Evolutionary conservation across 2,888 invertebrate genomes (phyloP), one percentile per base, ranked within the genome.

Genomic region (Eupithecia exiguata): DNA sequence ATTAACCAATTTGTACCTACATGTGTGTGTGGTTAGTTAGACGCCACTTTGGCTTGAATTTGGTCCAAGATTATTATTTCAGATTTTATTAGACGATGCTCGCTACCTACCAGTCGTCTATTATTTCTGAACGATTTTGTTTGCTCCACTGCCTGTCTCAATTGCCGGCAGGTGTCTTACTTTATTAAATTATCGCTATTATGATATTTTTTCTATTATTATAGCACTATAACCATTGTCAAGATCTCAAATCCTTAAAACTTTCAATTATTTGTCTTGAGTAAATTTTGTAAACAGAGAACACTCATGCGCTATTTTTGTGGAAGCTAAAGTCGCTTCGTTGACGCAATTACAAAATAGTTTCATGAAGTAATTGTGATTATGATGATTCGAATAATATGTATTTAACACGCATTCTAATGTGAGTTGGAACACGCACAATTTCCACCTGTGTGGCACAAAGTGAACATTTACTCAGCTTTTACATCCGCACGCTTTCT

Each of bases 401-500:
- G 62, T 21, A 62, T 16, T 14, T 18, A 62, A 16, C 62, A 62
- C 35, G 62, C 35, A 62, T 62, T 35, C 30, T 35, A 35, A 7
- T 35, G 18, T 35, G 5, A 35, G 21, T 66, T 40, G 21, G 40
- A 6, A 14, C 43, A 74, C 49, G 43, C 63, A 58, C 49, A 70
- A 58, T 76, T 70, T 76, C 62, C 68, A 73, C 62, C 68, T 67
- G 74, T 74, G 66, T 67, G 74, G 30, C 68, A 65, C 72, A 72
- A 70, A 70, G 74, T 76, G 53, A 72, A 74, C 69, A 74, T 40
- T 67, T 58, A 67, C 74, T 78, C 80, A 82, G 82, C 80, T 83
- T 84, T 82, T 83, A 77, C 81, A 86, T 88, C 86, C 87, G 86
- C 80, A 81, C 87, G 88, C 89, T 92, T 92, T 92, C 92, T 89